Conservation (phyloP, 2,113 vertebrate genomes). For the Elanoides forficatus region DNA sequence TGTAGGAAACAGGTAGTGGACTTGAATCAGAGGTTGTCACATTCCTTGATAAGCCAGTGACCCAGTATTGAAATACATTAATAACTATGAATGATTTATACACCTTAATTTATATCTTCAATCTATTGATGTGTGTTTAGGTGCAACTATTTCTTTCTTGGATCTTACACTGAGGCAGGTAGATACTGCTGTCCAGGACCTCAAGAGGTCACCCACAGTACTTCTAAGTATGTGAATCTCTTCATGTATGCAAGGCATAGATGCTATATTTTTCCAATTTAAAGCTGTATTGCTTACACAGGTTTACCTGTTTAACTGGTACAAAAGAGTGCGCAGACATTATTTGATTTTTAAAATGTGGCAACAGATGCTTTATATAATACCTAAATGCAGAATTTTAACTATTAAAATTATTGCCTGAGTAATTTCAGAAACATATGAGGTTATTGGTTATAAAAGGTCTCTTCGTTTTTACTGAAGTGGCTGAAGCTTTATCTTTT, state of each 20-base stretch:
- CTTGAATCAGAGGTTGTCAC: not conserved
- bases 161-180: not conserved
- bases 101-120: not conserved
- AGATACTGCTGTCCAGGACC: not conserved
- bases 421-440: not conserved
- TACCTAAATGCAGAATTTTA: not conserved
- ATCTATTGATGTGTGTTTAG: accelerated
- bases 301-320: not conserved
- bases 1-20: not conserved
- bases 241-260: not conserved
- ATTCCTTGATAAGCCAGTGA: not conserved
- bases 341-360: not conserved
- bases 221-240: not conserved
- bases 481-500: not conserved
- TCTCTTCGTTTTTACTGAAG: not conserved
- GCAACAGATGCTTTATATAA: not conserved
- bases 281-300: not conserved
- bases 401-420: not conserved
- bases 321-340: not conserved
- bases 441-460: not conserved
- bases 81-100: not conserved
- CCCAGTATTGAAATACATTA: not conserved
- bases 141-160: not conserved
- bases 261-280: not conserved
- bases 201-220: not conserved